These are phyloP conservation scores for Cyclura pinguis DNA, from an alignment of 2,797 vertebrate genomes.

Conservation along the genomic window DNA sequence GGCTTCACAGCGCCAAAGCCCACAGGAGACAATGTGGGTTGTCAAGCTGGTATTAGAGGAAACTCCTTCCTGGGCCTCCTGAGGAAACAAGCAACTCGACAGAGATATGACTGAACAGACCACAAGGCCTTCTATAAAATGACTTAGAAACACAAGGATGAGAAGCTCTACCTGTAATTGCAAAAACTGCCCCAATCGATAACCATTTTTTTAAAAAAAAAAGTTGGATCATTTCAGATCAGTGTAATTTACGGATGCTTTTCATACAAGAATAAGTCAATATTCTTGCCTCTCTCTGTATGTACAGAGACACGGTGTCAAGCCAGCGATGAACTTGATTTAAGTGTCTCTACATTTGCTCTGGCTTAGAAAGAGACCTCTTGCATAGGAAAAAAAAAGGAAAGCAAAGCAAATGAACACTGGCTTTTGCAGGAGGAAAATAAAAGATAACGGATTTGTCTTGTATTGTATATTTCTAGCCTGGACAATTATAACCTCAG, in stretches of 20 bases:
- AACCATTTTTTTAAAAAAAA: constrained; percentile 10
- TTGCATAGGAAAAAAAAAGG: neutral
- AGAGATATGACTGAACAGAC: constrained; percentile 46
- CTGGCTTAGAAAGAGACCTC: neutral
- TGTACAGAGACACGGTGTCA: constrained; percentile 2
- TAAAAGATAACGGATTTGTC: neutral
- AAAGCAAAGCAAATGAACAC: neutral
- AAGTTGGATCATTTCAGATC: constrained; percentile 35
- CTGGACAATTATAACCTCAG: constrained; percentile 4
- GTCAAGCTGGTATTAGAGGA: too few species aligned
- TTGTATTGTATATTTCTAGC: neutral
- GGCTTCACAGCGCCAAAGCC: constrained; percentile 3
- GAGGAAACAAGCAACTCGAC: constrained; percentile 46
- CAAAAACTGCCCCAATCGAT: neutral
- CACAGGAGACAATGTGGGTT: constrained; percentile 42
- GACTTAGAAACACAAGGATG: constrained; percentile 32
- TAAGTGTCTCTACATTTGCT: constrained; percentile 32
- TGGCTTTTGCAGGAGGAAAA: neutral
- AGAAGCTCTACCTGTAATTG: neutral
- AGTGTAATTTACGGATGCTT: constrained; percentile 13
- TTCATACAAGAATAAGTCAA: constrained; percentile 15
- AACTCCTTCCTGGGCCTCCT: constrained; percentile 27
- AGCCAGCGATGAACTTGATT: constrained; percentile 18
- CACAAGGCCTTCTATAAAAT: constrained; percentile 40
- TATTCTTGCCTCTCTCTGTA: constrained; percentile 36